A percentile compares a stretch with the other conserved stretches of the same genome.
Conservation (phyloP, 2,888 invertebrate species). For the Noctuana brunneofusca region DNA sequence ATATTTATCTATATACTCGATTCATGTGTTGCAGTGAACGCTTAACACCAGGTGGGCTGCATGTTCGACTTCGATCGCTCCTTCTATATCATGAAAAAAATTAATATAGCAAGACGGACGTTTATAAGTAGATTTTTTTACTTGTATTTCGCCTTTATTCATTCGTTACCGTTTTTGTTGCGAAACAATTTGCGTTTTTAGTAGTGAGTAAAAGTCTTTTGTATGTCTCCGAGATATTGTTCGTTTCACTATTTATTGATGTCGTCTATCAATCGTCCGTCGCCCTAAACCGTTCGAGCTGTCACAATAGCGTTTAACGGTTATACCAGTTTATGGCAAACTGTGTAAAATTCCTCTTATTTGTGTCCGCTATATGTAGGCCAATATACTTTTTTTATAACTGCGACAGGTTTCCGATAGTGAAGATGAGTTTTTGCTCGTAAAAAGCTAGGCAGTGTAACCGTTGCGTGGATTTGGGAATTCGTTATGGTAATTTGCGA, state of each 20-base stretch:
- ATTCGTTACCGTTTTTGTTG: constrained; percentile 24
- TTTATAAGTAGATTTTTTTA: background rate
- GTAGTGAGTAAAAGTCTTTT: constrained; percentile 29
- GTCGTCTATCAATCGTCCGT: constrained; percentile 41
- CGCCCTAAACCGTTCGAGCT: constrained; percentile 46
- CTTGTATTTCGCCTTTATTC: constrained; percentile 17
- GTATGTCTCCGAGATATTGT: constrained; percentile 11
- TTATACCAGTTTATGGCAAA: constrained; percentile 60
- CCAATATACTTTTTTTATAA: constrained; percentile 61
- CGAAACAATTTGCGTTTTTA: constrained; percentile 28
- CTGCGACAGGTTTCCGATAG: constrained; percentile 68
- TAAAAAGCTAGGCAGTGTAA: constrained; percentile 45
- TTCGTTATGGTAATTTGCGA: constrained; percentile 52
- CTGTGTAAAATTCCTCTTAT: constrained; percentile 70
- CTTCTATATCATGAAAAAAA: too few species aligned
- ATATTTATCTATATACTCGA: too few species aligned
- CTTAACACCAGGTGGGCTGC: too few species aligned
- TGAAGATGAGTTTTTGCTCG: constrained; percentile 42
- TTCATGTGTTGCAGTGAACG: too few species aligned
- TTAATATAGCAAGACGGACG: too few species aligned
- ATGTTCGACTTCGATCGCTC: too few species aligned
- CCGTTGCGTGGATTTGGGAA: constrained; percentile 58
- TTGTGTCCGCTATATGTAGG: constrained; percentile 70
- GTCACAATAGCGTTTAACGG: constrained; percentile 67
- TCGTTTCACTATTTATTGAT: constrained; percentile 18